These are phyloP conservation scores for Spea multiplicata DNA, from an alignment of 2,113 vertebrate species.

Conservation along the genomic window DNA sequence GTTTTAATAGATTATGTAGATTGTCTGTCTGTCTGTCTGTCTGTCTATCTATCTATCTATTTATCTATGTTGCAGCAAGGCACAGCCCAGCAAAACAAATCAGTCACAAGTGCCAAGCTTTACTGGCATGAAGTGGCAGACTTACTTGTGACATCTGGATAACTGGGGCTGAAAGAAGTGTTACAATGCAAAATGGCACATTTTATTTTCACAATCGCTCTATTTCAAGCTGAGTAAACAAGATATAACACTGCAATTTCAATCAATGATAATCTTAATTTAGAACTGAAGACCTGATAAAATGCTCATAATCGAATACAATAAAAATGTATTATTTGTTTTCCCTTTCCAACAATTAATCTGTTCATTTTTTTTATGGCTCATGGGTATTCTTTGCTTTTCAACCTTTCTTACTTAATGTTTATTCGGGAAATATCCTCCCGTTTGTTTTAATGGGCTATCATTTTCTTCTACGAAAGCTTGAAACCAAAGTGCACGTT, in stretches of 20 bases:
- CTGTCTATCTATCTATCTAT: too few species aligned
- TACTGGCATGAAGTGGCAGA: background rate
- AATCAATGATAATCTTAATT: background rate
- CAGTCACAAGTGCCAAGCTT: background rate
- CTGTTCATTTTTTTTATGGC: background rate
- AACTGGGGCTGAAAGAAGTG: background rate
- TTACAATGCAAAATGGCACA: background rate
- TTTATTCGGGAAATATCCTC: background rate
- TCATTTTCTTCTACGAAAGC: conserved; percentile 2
- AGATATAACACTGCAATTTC: background rate
- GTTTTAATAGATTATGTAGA: too few species aligned
- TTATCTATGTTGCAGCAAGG: too few species aligned
- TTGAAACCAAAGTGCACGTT: conserved; percentile 36
- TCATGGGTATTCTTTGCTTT: background rate
- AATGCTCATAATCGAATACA: background rate
- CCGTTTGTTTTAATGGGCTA: background rate
- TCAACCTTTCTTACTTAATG: background rate
- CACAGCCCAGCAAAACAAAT: background rate
- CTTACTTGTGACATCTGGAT: background rate
- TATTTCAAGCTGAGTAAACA: background rate
- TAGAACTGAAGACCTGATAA: background rate
- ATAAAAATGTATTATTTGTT: background rate
- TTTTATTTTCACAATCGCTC: background rate
- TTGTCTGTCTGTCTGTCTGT: too few species aligned
- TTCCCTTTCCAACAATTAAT: background rate